A percentile compares a stretch with the other conserved stretches of the same genome.
phyloP scores from a whole-genome alignment of 2,113 vertebrate species.

The Neomonachus schauinslandi region DNA sequence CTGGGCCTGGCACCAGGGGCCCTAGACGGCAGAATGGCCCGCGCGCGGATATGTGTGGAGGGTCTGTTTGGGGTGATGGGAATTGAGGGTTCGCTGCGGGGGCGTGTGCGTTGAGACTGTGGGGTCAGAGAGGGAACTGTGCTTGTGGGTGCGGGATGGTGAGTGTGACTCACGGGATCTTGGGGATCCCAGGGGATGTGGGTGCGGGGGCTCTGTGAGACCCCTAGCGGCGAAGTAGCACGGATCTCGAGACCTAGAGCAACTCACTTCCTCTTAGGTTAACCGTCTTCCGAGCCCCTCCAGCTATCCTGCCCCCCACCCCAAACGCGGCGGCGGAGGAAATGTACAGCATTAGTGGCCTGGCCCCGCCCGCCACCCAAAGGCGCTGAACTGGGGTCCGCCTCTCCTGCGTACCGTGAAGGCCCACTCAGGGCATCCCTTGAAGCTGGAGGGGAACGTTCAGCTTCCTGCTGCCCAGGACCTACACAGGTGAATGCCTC shows the following conservation, averaged over 20 bases:
- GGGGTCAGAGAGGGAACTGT: neutral
- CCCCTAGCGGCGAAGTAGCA: neutral
- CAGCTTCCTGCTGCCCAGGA: neutral
- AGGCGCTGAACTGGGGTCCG: neutral
- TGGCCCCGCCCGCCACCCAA: neutral
- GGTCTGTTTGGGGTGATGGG: neutral
- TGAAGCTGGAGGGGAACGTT: neutral
- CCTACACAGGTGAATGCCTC: neutral
- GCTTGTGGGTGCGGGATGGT: neutral
- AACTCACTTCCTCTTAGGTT: neutral
- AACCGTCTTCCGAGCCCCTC: neutral
- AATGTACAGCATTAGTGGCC: accelerated
- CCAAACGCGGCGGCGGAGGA: accelerated
- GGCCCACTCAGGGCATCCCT: neutral
- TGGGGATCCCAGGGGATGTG: neutral
- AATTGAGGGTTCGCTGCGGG: neutral
- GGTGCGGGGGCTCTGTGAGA: neutral
- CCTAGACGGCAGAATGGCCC: neutral
- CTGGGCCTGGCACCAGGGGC: neutral
- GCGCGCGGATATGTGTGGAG: neutral
- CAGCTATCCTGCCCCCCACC: neutral
- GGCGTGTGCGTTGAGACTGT: neutral
- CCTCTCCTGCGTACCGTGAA: accelerated
- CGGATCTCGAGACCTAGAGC: neutral
- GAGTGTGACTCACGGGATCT: neutral